Evolutionary conservation across 2,888 invertebrate species (phyloP).

Genomic region (Nymphalis c-album): DNA sequence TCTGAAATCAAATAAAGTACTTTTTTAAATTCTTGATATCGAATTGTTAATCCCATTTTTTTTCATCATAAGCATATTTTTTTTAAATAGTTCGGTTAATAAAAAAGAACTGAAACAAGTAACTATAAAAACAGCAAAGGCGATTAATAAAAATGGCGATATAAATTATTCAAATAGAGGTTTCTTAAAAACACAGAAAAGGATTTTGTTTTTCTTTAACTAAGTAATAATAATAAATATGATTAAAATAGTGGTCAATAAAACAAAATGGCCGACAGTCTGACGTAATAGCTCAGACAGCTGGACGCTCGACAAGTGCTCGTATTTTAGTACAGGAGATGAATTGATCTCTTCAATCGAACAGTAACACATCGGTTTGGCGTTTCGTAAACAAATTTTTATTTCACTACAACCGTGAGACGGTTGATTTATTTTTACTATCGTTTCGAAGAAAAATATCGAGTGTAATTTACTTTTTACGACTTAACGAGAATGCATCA

Average conservation of each 20-base stretch:
- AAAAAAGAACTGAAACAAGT: too few relatives aligned
- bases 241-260: slow-evolving; percentile 12
- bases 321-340: slow-evolving; percentile 49
- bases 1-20: too few relatives aligned
- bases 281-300: slow-evolving; percentile 57
- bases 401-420: not conserved
- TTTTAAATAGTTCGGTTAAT: too few relatives aligned
- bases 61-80: too few relatives aligned
- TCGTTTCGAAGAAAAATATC: not conserved
- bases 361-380: not conserved
- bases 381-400: slow-evolving; percentile 13
- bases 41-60: too few relatives aligned
- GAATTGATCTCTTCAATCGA: slow-evolving; percentile 10
- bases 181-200: too few relatives aligned
- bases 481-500: not conserved
- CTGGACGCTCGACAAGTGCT: slow-evolving; percentile 57
- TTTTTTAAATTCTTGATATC: too few relatives aligned
- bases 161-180: too few relatives aligned
- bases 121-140: too few relatives aligned
- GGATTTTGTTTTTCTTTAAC: too few relatives aligned
- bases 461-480: slow-evolving; percentile 12
- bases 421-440: slow-evolving; percentile 12
- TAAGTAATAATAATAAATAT: not conserved
- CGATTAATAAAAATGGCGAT: too few relatives aligned
- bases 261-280: slow-evolving; percentile 44